phyloP scores from a whole-genome alignment of 2,797 vertebrate genomes.

The Dromococcyx pavoninus region DNA sequence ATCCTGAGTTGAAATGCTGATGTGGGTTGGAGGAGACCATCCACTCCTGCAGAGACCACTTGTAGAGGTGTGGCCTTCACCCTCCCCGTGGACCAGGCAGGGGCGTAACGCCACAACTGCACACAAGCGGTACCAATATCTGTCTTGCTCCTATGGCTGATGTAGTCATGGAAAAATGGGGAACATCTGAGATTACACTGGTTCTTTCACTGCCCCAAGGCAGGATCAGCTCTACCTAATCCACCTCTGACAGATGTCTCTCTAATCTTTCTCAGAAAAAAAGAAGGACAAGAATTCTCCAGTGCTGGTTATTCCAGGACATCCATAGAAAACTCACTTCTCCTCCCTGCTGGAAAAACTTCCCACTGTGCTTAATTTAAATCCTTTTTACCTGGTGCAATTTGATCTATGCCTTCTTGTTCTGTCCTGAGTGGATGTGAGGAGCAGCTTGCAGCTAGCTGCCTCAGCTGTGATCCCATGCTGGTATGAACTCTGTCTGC shows the following conservation, averaged over 20 bases:
- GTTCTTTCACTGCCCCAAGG: not conserved
- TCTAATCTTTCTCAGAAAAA: not conserved
- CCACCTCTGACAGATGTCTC: not conserved
- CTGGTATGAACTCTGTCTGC: not conserved
- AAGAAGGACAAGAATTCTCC: not conserved
- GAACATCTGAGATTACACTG: not conserved
- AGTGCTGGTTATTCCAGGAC: not conserved
- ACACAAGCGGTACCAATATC: not conserved
- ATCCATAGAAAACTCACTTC: not conserved
- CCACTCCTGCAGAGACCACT: not conserved
- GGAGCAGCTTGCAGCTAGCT: not conserved
- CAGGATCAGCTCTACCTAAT: constrained; percentile 6
- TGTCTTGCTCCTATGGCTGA: not conserved
- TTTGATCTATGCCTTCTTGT: not conserved
- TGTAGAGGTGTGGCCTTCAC: not conserved
- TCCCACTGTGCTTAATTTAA: not conserved
- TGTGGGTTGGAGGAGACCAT: not conserved
- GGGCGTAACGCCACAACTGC: not conserved
- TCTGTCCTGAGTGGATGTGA: not conserved
- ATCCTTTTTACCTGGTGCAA: not conserved
- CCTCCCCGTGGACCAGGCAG: not conserved
- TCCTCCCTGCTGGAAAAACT: not conserved
- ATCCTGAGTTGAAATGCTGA: not conserved
- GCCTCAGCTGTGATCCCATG: not conserved
- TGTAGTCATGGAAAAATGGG: not conserved